These are phyloP conservation scores for Scophthalmus maximus DNA, from an alignment of 2,113 vertebrate genomes.

Conservation along the genomic window DNA sequence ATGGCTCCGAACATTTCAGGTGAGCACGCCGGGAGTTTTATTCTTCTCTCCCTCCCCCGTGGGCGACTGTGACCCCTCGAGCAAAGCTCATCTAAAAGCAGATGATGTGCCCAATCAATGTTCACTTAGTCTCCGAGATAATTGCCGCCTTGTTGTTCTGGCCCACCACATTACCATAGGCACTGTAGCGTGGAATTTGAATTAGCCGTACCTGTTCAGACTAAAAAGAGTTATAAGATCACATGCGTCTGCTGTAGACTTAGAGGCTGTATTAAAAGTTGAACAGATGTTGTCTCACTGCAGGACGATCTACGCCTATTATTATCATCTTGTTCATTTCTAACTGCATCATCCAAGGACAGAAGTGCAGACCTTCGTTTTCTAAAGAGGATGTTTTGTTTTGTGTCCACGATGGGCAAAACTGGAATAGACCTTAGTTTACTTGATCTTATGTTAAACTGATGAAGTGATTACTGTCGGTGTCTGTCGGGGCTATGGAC, in stretches of 20 bases:
- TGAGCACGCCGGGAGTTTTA: conserved; percentile 70
- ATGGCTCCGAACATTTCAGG: conserved; percentile 99
- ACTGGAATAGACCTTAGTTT: neutral
- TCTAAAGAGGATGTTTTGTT: neutral
- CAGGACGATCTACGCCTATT: neutral
- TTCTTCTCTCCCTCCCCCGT: neutral
- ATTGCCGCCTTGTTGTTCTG: conserved; percentile 74
- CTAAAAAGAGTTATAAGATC: conserved; percentile 39
- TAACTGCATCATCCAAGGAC: neutral
- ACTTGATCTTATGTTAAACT: neutral
- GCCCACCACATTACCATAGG: conserved; percentile 66
- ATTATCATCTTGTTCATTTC: neutral
- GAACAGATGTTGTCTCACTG: conserved; percentile 30
- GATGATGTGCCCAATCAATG: conserved; percentile 71
- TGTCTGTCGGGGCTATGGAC: neutral
- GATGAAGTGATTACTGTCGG: neutral
- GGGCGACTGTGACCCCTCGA: conserved; percentile 17
- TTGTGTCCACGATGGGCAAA: conserved; percentile 6
- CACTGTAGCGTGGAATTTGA: conserved; percentile 74
- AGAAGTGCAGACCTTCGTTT: neutral
- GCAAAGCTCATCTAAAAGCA: conserved; percentile 69
- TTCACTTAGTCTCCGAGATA: conserved; percentile 68
- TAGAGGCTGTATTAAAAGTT: conserved; percentile 20
- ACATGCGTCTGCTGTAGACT: conserved; percentile 9
- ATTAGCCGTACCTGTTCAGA: conserved; percentile 68